phyloP scores from a whole-genome alignment of 2,113 vertebrate genomes.

The Probosciger aterrimus region DNA sequence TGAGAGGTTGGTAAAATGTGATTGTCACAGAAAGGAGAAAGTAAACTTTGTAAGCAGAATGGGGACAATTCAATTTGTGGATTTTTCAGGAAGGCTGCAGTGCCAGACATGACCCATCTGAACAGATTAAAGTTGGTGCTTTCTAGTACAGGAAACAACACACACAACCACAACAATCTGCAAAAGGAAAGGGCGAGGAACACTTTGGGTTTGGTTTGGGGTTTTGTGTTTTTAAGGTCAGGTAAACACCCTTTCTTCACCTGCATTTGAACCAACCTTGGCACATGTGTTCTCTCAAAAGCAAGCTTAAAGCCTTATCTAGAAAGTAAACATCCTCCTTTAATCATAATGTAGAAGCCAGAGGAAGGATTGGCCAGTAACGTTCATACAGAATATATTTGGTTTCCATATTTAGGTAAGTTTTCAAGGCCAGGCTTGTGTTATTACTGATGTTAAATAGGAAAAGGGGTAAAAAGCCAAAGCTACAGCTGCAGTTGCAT shows the following conservation, averaged over 20 bases:
- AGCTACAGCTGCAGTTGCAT: not conserved
- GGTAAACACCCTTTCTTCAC: not conserved
- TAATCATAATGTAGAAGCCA: not conserved
- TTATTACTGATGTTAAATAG: not conserved
- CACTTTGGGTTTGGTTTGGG: no score
- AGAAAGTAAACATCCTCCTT: not conserved
- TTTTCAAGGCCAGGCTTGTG: not conserved
- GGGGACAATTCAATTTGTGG: rapidly evolving
- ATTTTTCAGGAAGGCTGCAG: not conserved
- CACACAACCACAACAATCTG: not conserved
- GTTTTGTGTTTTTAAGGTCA: not conserved
- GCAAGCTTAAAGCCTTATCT: not conserved
- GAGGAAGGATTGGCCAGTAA: not conserved
- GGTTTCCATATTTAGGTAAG: not conserved
- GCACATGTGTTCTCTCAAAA: not conserved
- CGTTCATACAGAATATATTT: not conserved
- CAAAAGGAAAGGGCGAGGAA: not conserved
- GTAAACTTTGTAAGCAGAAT: not conserved
- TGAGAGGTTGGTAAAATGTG: not conserved
- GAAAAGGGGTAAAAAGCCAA: not conserved
- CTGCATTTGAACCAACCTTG: not conserved
- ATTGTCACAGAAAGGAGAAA: not conserved
- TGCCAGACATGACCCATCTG: not conserved
- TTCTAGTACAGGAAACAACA: not conserved
- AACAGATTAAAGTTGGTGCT: not conserved